These are phyloP conservation scores for Zenarchopterus dispar DNA, from an alignment of 2,797 vertebrate genomes.

Conservation along the genomic window DNA sequence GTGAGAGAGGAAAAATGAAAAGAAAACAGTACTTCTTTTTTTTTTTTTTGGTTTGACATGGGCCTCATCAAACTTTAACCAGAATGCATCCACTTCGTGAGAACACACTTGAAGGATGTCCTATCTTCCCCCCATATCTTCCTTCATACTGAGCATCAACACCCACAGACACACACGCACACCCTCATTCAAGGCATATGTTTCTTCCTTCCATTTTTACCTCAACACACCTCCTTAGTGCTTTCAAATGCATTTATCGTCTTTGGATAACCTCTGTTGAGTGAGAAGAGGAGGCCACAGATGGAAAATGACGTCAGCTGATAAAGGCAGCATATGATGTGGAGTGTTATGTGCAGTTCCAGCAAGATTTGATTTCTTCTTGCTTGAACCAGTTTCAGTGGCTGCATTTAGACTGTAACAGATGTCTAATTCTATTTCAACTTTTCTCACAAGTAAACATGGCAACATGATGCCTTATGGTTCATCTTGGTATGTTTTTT, in stretches of 20 bases:
- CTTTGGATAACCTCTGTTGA: constrained; percentile 57
- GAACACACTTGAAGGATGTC: constrained; percentile 50
- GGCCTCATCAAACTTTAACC: not conserved
- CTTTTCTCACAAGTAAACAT: constrained; percentile 41
- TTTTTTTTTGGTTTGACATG: not conserved
- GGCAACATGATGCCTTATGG: constrained; percentile 19
- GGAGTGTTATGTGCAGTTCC: constrained; percentile 18
- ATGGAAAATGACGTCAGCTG: constrained; percentile 52
- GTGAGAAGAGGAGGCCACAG: constrained; percentile 46
- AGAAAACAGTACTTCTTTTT: constrained; percentile 9
- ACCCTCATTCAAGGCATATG: too few relatives aligned
- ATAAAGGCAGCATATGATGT: constrained; percentile 55
- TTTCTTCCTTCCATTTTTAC: constrained; percentile 42
- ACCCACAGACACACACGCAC: not conserved
- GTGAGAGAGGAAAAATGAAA: constrained; percentile 9
- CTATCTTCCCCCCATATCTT: constrained; percentile 22
- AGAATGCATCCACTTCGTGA: not conserved
- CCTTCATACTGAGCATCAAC: constrained; percentile 34
- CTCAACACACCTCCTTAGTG: not conserved
- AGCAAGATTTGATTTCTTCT: constrained; percentile 39
- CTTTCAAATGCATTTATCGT: constrained; percentile 34
- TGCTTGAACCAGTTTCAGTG: constrained; percentile 26
- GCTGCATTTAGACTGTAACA: constrained; percentile 36
- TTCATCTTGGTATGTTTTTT: constrained; percentile 27
- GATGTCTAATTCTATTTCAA: constrained; percentile 48